Evolutionary conservation across 2,113 vertebrate species (phyloP).

Genomic region (Acinonyx jubatus): DNA sequence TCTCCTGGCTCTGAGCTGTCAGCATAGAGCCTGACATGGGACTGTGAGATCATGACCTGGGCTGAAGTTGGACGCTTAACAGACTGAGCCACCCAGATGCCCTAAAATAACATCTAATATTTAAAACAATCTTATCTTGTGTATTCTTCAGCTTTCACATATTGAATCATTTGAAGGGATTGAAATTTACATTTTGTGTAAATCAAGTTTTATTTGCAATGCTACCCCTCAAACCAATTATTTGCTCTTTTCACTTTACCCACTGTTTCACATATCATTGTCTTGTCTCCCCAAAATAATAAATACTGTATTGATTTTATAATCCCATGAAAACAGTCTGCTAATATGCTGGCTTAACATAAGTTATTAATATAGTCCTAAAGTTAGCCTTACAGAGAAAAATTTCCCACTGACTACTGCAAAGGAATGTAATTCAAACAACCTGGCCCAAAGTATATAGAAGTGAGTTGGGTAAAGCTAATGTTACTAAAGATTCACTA

Average conservation of each 20-base stretch:
- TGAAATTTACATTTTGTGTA: not conserved
- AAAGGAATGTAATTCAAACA: not conserved
- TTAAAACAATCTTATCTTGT: not conserved
- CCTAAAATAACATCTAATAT: not conserved
- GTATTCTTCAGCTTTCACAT: not conserved
- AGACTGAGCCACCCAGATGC: no score
- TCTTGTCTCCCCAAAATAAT: not conserved
- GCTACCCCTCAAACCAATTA: not conserved
- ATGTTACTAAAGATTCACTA: not conserved
- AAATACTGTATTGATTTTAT: not conserved
- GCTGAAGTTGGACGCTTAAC: no score
- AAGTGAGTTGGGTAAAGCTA: not conserved
- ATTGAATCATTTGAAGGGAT: not conserved
- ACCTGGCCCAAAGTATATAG: not conserved
- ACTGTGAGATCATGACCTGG: no score
- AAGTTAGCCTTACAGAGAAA: constrained; percentile 1
- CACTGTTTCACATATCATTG: not conserved
- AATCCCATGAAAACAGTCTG: not conserved
- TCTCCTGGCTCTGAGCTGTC: no score
- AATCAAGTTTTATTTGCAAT: not conserved
- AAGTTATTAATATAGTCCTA: not conserved
- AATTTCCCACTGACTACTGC: not conserved
- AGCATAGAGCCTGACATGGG: no score
- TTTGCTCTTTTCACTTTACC: not conserved
- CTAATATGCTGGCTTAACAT: not conserved